phyloP scores from a whole-genome alignment of 2,888 invertebrate species.

The Zeuzera pyrina region DNA sequence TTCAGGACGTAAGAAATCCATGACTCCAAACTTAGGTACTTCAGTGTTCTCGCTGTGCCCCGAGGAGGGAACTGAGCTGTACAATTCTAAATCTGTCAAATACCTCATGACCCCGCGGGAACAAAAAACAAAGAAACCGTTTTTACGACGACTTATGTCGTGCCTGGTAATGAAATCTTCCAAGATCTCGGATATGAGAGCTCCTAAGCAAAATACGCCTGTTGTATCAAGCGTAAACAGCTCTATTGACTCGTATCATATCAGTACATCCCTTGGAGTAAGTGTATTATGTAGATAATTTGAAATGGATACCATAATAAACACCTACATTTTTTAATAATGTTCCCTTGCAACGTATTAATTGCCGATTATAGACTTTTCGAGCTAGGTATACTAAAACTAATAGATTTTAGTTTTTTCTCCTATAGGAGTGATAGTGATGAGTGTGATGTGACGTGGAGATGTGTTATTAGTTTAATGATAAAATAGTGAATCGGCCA shows the following conservation, averaged over 20 bases:
- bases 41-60: slow-evolving; percentile 39
- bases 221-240: slow-evolving; percentile 23
- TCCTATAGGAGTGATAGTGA: no score
- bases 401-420: no score
- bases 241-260: slow-evolving; percentile 50
- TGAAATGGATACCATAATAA: no score
- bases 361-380: no score
- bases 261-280: slow-evolving; percentile 50
- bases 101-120: slow-evolving; percentile 16
- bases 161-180: slow-evolving; percentile 44
- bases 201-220: slow-evolving; percentile 10
- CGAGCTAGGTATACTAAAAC: no score
- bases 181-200: slow-evolving; percentile 25
- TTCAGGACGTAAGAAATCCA: slow-evolving; percentile 36
- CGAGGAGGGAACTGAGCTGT: slow-evolving; percentile 18
- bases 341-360: no score
- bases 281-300: no score
- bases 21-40: slow-evolving; percentile 51
- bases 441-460: no score
- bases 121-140: slow-evolving; percentile 36
- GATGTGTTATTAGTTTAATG: no score
- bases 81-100: slow-evolving; percentile 18
- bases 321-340: no score
- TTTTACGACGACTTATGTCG: slow-evolving; percentile 47
- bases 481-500: no score